Conservation (phyloP, 2,113 vertebrate genomes). For the Pitta sordida region DNA sequence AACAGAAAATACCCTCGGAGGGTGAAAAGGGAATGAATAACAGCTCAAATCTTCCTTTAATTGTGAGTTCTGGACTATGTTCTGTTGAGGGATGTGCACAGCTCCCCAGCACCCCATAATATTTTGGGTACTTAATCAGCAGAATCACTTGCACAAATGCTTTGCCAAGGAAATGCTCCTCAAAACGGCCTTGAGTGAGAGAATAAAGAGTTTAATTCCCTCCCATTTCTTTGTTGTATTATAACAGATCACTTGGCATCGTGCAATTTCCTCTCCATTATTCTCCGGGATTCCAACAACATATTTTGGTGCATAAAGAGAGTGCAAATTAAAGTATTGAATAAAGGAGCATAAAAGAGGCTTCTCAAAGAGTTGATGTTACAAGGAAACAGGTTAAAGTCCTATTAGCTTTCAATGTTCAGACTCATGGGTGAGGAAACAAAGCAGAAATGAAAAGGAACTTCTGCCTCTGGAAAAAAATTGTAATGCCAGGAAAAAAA, state of each 20-base stretch:
- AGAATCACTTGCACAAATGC: not conserved
- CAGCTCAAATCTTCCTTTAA: too few species aligned
- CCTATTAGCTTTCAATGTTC: not conserved
- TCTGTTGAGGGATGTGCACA: not conserved
- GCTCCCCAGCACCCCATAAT: not conserved
- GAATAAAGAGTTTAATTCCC: not conserved
- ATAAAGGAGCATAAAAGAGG: not conserved
- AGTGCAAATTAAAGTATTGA: not conserved
- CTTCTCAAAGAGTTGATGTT: not conserved
- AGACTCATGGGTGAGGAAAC: not conserved
- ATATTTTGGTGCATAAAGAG: not conserved
- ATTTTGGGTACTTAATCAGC: not conserved
- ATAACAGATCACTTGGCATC: not conserved
- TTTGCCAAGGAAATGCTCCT: not conserved
- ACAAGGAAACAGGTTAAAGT: slow-evolving; percentile 12
- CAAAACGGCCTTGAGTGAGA: not conserved
- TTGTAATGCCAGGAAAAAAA: not conserved
- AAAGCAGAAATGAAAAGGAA: slow-evolving; percentile 3
- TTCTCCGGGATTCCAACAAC: not conserved
- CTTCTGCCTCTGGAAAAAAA: not conserved
- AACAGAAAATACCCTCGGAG: too few species aligned
- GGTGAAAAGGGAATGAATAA: too few species aligned
- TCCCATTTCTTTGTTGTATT: not conserved
- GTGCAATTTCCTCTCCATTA: not conserved
- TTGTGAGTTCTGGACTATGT: not conserved